A percentile compares a stretch with the other conserved stretches of the same genome.
These are phyloP conservation scores for Tenthredo mesomela DNA, from an alignment of 2,888 invertebrate genomes.

Conservation along the genomic window DNA sequence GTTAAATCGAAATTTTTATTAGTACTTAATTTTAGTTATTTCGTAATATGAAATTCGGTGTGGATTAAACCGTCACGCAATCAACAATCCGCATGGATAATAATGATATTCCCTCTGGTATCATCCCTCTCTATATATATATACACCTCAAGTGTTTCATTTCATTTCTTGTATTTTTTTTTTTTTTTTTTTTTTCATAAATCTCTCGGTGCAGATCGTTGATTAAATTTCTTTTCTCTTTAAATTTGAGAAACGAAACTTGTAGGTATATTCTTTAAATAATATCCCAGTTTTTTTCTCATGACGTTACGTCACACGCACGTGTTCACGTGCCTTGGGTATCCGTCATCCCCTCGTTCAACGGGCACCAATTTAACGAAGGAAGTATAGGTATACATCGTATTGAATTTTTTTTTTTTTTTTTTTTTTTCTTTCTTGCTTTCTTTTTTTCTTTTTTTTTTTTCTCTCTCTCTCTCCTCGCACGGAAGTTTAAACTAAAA, in stretches of 20 bases:
- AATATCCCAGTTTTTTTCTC: background rate
- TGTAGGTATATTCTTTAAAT: no score
- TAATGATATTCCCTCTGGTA: background rate
- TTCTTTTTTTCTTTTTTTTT: background rate
- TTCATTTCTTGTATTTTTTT: background rate
- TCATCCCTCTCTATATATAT: no score
- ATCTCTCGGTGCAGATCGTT: background rate
- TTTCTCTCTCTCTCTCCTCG: background rate
- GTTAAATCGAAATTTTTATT: background rate
- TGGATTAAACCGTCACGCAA: background rate
- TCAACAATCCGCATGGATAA: background rate
- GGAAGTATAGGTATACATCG: background rate
- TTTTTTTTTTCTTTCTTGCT: background rate
- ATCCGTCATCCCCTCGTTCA: slow-evolving; percentile 3
- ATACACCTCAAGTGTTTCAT: background rate
- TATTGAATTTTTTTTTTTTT: background rate
- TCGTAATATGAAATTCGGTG: background rate
- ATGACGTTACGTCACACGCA: background rate
- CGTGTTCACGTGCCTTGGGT: background rate
- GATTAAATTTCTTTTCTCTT: background rate
- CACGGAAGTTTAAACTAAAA: slow-evolving; percentile 2
- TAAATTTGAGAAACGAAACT: background rate
- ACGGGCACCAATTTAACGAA: background rate
- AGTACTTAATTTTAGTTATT: slow-evolving; percentile 5
- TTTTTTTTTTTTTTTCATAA: background rate